Evolutionary conservation across 1,140 invertebrate genomes (phyloP).

Genomic region (Microplitis demolitor): DNA sequence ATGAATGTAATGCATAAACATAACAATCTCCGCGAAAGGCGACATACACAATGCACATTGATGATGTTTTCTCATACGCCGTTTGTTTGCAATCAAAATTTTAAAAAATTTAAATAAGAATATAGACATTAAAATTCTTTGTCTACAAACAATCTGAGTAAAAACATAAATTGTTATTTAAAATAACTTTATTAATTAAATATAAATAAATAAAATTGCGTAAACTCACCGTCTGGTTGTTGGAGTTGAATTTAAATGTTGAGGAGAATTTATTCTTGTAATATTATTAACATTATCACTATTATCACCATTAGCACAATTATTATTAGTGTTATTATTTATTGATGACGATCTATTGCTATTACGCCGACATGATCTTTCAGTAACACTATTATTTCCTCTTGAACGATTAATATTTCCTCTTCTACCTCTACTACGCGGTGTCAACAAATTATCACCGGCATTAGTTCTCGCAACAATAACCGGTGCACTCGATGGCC

Average conservation of each 20-base stretch:
- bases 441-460: conserved; percentile 2
- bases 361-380: conserved; percentile 13
- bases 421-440: conserved; percentile 25
- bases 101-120: too few relatives aligned
- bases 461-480: conserved; percentile 21
- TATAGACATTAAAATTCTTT: not conserved
- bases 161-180: too few relatives aligned
- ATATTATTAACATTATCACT: not conserved
- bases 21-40: too few relatives aligned
- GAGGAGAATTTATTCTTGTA: not conserved
- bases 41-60: too few relatives aligned
- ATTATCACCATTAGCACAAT: conserved; percentile 8
- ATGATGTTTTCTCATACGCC: too few relatives aligned
- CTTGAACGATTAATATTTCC: conserved; percentile 22
- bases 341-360: conserved; percentile 5
- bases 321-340: not conserved
- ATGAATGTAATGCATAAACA: too few relatives aligned
- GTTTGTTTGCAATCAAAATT: too few relatives aligned
- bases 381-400: not conserved
- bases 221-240: conserved; percentile 11
- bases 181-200: not conserved
- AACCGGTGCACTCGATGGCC: conserved; percentile 52
- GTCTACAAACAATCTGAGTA: not conserved
- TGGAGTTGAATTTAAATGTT: not conserved
- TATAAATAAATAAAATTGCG: too few relatives aligned